Base-by-base conservation (phyloP, 2,888 invertebrate genomes). In the Leucoptera coffeella region DNA sequence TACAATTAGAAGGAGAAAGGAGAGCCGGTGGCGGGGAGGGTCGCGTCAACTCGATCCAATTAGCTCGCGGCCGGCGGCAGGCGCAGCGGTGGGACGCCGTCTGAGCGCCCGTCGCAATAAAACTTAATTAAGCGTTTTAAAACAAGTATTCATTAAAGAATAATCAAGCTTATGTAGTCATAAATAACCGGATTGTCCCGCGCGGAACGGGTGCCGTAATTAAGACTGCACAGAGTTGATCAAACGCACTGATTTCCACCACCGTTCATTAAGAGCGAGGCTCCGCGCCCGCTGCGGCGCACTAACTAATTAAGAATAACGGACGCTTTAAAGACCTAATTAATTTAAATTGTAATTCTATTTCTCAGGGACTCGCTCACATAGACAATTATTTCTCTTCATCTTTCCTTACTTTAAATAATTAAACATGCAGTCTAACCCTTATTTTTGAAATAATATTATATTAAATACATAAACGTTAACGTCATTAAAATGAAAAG, bases 91-190 rank as follows among this genome's bases (percentile, higher is more conserved):
- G 29, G 64, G 64, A 59, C 61, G 62, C 50, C 50, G 50, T 47
- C 53, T 46, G 50, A 52, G 56, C 61, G 55, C 56, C 55, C 65
- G 72, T 69, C 69, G 62, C 69, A 65, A 71, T 71, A 72, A 72
- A 72, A 71, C 72, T 72, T 72, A 71, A 72, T 72, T 72, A 71
- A 72, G 69, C 71, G 65, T 65, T 71, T 71, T 69, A 71, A 72
- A 71, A 72, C 72, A 69, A 71, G 71, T 69, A 71, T 71, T 71
- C 67, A 71, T 71, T 72, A 69, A 72, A 71, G 69, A 72, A 72
- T 72, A 71, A 72, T 72, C 67, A 67, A 69, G 67, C 69, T 71
- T 71, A 71, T 72, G 71, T 72, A 69, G 71, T 65, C 65, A 69
- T 72, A 72, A 72, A 71, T 71, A 71, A 71, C 67, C 57, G 65